Base-by-base conservation (phyloP, 2,797 vertebrate species). In the Neosalanx taihuensis region DNA sequence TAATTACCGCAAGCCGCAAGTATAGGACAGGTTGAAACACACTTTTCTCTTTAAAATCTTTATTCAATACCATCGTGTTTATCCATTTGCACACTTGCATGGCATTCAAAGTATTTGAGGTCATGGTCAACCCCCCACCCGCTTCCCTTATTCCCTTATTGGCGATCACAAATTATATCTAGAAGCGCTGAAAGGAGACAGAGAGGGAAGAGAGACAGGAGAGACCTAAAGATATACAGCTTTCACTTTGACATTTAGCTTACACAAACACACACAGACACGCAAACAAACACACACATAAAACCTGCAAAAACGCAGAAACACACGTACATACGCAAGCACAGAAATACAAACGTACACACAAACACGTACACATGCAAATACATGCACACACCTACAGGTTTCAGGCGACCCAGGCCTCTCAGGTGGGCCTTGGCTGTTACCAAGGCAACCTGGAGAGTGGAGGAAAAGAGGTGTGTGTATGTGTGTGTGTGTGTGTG, bases 361-460 rank as follows among this genome's bases (percentile, higher is more conserved):
- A 57, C 5, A 35, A 6, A 3, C 41, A 41, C 10, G 7, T 71
- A 59, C 46, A 83, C 78, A 77, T 81, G 64, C 69, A 79, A 29
- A 3, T 84, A 77, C 66, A 83, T 20, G 63, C 84, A 80, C 78
- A 70, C n/a, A 74, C 79, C 74, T 70, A 74, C 77, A 56, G 15
- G 51, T 56, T 69, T 69, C 72, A 59, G 75, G 81, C 49, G 72
- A 63, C 75, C 75, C 73, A 81, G 71, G 78, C 69, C 74, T 88
- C 87, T 83, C 87, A 85, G 75, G 84, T 88, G 87, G 81, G 87
- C 83, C 77, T 73, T 80, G 78, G 80, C 88, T 85, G 92, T 93
- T 92, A 89, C 91, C 89, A 83, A 89, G 91, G 91, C 86, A 92
- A 93, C 92, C 69, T 83, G 72, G 81, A 79, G 77, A 87, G 79